phyloP scores from a whole-genome alignment of 2,113 vertebrate genomes.

The Amblyornis subalaris region DNA sequence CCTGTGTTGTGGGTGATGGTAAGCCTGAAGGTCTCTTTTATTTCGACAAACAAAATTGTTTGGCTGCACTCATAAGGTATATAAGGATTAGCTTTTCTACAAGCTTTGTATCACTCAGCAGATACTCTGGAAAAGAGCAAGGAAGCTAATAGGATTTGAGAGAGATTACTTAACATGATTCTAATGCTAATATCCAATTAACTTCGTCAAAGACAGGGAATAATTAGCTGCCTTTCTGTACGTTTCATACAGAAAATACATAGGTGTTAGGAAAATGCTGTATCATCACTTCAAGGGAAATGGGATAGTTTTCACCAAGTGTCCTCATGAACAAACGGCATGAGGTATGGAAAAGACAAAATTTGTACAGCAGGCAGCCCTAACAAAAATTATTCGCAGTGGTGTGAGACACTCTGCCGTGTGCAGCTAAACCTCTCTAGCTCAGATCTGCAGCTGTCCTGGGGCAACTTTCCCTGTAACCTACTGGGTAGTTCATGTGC shows the following conservation, averaged over 20 bases:
- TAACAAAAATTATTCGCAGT: not conserved
- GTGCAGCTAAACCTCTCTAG: not conserved
- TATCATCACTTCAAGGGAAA: not conserved
- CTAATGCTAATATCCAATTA: constrained; percentile 20
- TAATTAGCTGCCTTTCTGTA: not conserved
- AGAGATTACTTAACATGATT: not conserved
- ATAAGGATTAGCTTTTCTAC: not conserved
- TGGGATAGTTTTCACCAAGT: not conserved
- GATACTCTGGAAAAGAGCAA: not conserved
- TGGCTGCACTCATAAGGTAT: not conserved
- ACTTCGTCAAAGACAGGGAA: not conserved
- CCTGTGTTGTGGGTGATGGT: not conserved
- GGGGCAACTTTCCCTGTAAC: not conserved
- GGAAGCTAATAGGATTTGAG: constrained; percentile 12
- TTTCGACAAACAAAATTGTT: not conserved
- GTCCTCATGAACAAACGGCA: not conserved
- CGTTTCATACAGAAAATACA: not conserved
- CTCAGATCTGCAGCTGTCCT: not conserved
- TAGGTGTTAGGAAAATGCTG: not conserved
- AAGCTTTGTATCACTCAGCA: not conserved
- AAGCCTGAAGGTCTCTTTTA: not conserved
- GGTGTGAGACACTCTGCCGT: not conserved
- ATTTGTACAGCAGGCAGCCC: not conserved
- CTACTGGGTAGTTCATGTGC: not conserved
- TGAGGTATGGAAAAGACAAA: not conserved